A percentile compares a stretch with the other conserved stretches of the same genome.
These are phyloP conservation scores for Cryptus armator DNA, from an alignment of 2,888 invertebrate species.

Conservation along the genomic window DNA sequence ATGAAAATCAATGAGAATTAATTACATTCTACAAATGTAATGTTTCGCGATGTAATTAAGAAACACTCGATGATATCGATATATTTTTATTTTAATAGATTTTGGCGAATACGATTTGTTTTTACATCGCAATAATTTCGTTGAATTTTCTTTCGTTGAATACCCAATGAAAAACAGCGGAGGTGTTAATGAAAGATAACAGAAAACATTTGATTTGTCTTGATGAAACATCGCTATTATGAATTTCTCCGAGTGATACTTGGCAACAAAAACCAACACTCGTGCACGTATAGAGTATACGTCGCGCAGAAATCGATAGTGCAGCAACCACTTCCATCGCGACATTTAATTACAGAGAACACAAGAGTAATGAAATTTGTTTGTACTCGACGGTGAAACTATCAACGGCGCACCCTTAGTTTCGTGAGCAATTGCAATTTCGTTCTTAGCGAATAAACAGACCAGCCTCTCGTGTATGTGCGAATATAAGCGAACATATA, in stretches of 20 bases:
- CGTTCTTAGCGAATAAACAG: slow-evolving; percentile 49
- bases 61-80: too few relatives aligned
- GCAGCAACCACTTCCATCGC: slow-evolving; percentile 37
- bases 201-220: background rate
- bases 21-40: too few relatives aligned
- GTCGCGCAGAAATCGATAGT: slow-evolving; percentile 40
- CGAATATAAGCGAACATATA: background rate
- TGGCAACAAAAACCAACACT: background rate
- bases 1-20: too few relatives aligned
- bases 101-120: background rate
- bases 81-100: too few relatives aligned
- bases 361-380: slow-evolving; percentile 62
- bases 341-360: slow-evolving; percentile 57
- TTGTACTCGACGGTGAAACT: slow-evolving; percentile 43
- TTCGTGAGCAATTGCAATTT: slow-evolving; percentile 61
- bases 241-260: background rate
- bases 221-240: background rate
- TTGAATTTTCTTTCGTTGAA: background rate
- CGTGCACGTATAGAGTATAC: background rate
- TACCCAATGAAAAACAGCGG: background rate
- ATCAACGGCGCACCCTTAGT: slow-evolving; percentile 55
- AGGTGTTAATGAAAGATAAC: background rate
- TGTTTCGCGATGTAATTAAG: too few relatives aligned
- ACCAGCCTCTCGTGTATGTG: background rate
- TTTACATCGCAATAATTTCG: background rate